Base-by-base conservation (phyloP, 2,113 vertebrate species). In the Cryptomyrus ogoouensis region DNA sequence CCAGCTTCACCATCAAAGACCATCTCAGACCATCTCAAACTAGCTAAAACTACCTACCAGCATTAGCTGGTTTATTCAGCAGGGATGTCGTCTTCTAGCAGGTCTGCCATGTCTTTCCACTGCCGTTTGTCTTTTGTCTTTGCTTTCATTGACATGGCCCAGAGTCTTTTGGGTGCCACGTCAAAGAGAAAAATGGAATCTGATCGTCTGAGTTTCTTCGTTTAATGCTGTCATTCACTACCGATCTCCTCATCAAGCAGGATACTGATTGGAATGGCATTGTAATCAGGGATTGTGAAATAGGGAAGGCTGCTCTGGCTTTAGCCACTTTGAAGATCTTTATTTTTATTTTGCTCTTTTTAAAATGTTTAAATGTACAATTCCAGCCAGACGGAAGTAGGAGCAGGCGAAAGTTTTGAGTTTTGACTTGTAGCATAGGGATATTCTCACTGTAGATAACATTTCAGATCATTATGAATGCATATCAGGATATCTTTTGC, bases 401-500 rank as follows among this genome's bases (percentile, higher is more conserved):
- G 62, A 49, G 56, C 47, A 62, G 35, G 19, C 8, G 42, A 88
- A 88, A 19, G 21, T 47, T 50, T 31, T 74, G 24, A 35, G 13
- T 13, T 31, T 50, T 52, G 21, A 50, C 47, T 80, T 80, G 62
- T 50, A 2, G 10, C 47, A 17, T 50, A 50, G 70, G 31, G 12
- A 66, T 77, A 89, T 47, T 89, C 5, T 44, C 19, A 84, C 19
- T 47, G 35, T 44, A 84, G 24, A 44, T 44, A 83, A 44, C 42
- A 88, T 74, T 42, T 70, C 27, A 39, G 27, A 80, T 47, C 5
- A 70, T 77, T 77, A 31, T 13, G 21, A 80, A 90, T 85, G 88
- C 77, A 74, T 24, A 21, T 46, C 66, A 52, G 12, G 74, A 42
- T 89, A 47, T 90, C n/a, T 58, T 88, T 58, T 52, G 88, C 19